Base-by-base conservation (phyloP, 2,797 vertebrate species). In the Mergus octosetaceus region DNA sequence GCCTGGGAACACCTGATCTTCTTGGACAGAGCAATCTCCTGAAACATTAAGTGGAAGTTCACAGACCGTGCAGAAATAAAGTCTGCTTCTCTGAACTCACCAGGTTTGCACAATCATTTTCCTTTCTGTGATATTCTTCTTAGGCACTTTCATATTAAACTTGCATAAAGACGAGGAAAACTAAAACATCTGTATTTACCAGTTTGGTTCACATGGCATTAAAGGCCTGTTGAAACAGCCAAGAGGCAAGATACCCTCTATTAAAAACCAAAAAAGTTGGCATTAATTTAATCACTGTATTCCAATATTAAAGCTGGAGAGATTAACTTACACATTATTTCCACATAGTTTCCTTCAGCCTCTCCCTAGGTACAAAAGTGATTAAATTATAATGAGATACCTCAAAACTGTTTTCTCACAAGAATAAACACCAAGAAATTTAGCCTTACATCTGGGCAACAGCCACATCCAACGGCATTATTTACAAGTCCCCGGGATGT, bases 361-460 rank as follows among this genome's bases (percentile, higher is more conserved):
- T 93, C 78, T 97, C 94, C 78, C 88, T 83, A 95, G 92, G 78
- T 94, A 95, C n/a, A 89, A 88, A 93, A 74, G 28, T 85, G 78
- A 96, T 95, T 94, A 94, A 94, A 93, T 90, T 92, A 87, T 95
- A 93, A 95, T 89, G 84, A 94, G 85, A 74, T 90, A 87, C 66
- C 88, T 94, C 53, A 69, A 91, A 93, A 95, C 38, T 72, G 61
- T 56, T 94, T 92, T 90, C 87, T 92, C 96, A 91, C 74, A 85
- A 72, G 49, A 85, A 27, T 77, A 93, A 94, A 90, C 71, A 87
- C 34, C 74, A 82, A 90, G 39, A 92, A 94, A 90, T 84, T 34
- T 14, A 64, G 27, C 43, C 74, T 54, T 80, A 74, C 49, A 94
- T 77, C 15, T 69, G 30, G 61, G 72, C 57, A 89, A 64, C 27